Percentiles rank a stretch among this genome's conserved stretches.
These are phyloP conservation scores for Pipistrellus kuhlii DNA, from an alignment of 2,797 vertebrate genomes.

Conservation along the genomic window DNA sequence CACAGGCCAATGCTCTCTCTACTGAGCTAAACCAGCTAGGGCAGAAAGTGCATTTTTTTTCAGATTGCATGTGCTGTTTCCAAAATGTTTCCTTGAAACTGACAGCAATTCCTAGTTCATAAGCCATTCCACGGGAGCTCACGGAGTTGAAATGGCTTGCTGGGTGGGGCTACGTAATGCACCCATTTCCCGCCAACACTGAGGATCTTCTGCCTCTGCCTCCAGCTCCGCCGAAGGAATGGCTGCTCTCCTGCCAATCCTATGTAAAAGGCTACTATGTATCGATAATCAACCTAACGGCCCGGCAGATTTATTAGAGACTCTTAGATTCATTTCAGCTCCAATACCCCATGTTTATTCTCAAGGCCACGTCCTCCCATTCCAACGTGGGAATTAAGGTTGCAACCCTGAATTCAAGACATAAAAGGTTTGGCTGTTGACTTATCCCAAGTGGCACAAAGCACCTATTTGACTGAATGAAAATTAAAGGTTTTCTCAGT, in stretches of 20 bases:
- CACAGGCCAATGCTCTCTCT: no score
- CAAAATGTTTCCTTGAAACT: not conserved
- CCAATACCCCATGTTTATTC: not conserved
- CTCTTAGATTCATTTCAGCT: not conserved
- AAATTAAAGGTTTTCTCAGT: constrained; percentile 12
- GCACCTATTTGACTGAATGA: not conserved
- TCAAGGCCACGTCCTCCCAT: not conserved
- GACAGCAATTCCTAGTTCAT: not conserved
- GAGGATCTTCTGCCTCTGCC: not conserved
- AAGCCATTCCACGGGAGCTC: not conserved
- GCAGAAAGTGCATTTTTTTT: not conserved
- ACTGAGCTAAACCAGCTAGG: no score
- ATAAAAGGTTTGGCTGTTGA: not conserved
- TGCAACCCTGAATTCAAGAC: not conserved
- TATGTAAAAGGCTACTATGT: no score
- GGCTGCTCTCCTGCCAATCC: not conserved
- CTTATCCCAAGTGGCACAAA: not conserved
- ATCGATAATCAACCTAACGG: no score
- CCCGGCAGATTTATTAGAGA: not conserved
- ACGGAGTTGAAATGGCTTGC: not conserved
- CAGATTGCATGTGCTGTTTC: constrained; percentile 6
- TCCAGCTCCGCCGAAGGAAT: not conserved
- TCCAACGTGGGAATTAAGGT: not conserved
- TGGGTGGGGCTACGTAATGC: constrained; percentile 10
- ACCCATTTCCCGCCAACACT: not conserved